phyloP scores from a whole-genome alignment of 2,113 vertebrate genomes.

The Colius striatus region DNA sequence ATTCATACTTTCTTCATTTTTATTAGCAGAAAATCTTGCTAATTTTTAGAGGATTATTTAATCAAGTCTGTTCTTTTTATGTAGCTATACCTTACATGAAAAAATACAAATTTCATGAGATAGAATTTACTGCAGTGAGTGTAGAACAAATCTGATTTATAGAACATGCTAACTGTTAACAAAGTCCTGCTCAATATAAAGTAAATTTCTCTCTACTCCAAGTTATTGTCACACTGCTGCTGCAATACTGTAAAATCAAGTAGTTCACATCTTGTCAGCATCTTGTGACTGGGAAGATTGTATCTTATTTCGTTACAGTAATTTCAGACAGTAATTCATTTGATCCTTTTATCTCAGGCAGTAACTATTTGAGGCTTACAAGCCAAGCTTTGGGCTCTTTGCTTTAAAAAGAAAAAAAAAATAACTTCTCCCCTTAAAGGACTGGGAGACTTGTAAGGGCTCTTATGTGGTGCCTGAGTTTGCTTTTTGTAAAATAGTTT shows the following conservation, averaged over 20 bases:
- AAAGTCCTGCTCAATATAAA: not conserved
- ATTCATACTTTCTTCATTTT: not conserved
- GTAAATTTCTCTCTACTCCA: not conserved
- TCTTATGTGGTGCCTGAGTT: not conserved
- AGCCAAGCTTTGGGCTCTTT: not conserved
- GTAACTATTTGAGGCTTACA: slow-evolving; percentile 26
- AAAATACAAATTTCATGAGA: not conserved
- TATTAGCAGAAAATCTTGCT: not conserved
- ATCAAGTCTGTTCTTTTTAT: not conserved
- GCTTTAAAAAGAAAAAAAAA: not conserved
- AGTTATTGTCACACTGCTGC: not conserved
- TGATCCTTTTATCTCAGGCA: slow-evolving; percentile 27
- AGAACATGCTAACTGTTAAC: not conserved
- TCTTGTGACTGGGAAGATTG: slow-evolving; percentile 37
- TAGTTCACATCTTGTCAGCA: not conserved
- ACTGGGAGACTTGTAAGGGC: not conserved
- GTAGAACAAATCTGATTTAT: not conserved
- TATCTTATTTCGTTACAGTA: slow-evolving; percentile 18
- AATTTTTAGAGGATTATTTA: not conserved
- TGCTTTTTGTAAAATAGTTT: not conserved
- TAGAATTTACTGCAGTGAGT: not conserved
- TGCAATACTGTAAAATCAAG: not conserved
- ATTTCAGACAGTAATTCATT: slow-evolving; percentile 43
- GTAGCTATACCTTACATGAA: not conserved
- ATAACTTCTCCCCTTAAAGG: not conserved